Conservation (phyloP, 2,113 vertebrate genomes). For the Lynx canadensis region DNA sequence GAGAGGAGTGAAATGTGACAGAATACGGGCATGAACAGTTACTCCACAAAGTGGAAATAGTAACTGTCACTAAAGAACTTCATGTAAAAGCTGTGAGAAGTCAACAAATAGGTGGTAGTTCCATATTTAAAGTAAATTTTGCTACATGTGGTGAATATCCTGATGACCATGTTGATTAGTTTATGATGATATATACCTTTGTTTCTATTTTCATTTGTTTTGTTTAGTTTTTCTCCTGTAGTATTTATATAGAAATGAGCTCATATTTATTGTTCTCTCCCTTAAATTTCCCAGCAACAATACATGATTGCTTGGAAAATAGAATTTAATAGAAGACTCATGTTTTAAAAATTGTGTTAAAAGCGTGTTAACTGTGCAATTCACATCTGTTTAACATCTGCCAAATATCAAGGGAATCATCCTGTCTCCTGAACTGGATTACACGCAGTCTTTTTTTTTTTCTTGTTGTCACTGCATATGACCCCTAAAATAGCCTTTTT, state of each 20-base stretch:
- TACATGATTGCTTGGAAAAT: conserved; percentile 29
- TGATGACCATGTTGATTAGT: not conserved
- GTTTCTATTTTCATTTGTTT: not conserved
- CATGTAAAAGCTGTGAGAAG: not conserved
- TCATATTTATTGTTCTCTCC: not conserved
- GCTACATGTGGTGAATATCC: not conserved
- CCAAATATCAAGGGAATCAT: not conserved
- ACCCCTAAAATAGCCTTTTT: conserved; percentile 35
- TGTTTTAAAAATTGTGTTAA: not conserved
- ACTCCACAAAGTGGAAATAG: not conserved
- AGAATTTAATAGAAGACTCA: not conserved
- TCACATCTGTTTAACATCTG: conserved; percentile 9
- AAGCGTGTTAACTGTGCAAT: not conserved
- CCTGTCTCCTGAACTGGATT: not conserved
- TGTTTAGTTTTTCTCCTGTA: not conserved
- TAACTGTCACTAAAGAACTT: not conserved
- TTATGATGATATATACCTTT: not conserved
- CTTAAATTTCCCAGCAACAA: not conserved
- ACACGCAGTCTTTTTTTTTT: not conserved
- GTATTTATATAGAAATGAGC: not conserved
- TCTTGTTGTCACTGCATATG: not conserved
- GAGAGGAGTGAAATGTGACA: not conserved
- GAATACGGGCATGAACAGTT: not conserved
- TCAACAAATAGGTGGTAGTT: not conserved
- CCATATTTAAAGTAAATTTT: not conserved